Conservation (phyloP, 2,113 vertebrate genomes). For the Phaethornis superciliosus region DNA sequence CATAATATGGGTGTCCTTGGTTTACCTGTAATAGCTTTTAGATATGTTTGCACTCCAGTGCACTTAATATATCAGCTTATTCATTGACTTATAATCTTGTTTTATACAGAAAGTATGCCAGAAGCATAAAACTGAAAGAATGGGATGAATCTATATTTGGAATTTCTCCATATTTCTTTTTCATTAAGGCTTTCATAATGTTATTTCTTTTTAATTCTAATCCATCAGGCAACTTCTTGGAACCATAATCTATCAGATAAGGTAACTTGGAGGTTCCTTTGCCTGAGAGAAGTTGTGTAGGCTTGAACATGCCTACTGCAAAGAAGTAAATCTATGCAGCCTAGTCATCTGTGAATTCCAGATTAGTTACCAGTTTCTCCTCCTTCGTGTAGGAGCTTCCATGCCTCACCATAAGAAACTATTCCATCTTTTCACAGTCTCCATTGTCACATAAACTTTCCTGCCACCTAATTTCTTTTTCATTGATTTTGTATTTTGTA, state of each 20-base stretch:
- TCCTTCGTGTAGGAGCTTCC: background rate
- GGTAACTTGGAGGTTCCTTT: background rate
- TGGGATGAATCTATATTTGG: background rate
- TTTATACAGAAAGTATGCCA: background rate
- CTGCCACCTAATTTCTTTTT: background rate
- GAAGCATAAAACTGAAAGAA: background rate
- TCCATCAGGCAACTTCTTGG: background rate
- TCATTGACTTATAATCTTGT: background rate
- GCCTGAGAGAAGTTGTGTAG: background rate
- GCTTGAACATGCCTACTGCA: background rate
- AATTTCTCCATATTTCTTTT: background rate
- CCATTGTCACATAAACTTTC: background rate
- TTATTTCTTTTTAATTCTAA: background rate
- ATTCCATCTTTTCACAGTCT: background rate
- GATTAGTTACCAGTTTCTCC: background rate
- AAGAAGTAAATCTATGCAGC: background rate
- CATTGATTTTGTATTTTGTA: background rate
- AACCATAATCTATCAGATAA: background rate
- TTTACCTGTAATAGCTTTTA: constrained; percentile 6
- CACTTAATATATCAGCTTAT: background rate
- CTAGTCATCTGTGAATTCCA: background rate
- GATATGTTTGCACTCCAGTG: background rate
- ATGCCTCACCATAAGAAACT: background rate
- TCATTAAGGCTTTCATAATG: background rate
- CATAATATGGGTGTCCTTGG: background rate